These are phyloP conservation scores for Chrysogorgia sp. DNA, from an alignment of 92 coral and sea anemone species.

Conservation along the genomic window DNA sequence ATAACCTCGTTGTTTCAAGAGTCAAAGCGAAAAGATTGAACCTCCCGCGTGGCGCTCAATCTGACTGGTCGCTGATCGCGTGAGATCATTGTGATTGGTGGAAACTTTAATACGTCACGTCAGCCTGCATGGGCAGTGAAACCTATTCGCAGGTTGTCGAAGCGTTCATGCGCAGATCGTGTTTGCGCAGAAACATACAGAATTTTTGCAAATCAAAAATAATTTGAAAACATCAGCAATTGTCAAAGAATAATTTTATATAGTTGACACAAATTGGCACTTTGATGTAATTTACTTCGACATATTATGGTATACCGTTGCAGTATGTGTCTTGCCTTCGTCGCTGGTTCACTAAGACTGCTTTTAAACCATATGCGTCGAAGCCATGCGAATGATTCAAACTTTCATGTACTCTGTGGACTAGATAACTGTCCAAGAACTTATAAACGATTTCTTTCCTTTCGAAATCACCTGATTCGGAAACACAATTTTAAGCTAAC, in stretches of 20 bases:
- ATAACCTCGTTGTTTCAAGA: too few species aligned
- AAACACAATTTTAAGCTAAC: constrained; percentile 51
- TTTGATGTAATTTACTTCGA: not conserved
- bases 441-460: constrained; percentile 54
- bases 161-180: too few species aligned
- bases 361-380: constrained; percentile 56
- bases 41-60: too few species aligned
- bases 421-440: constrained; percentile 65
- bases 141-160: too few species aligned
- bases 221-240: not conserved
- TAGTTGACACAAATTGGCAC: not conserved
- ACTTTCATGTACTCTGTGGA: constrained; percentile 67
- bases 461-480: constrained; percentile 64
- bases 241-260: not conserved
- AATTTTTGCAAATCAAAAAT: too few species aligned
- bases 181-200: too few species aligned
- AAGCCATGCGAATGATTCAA: constrained; percentile 57
- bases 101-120: too few species aligned
- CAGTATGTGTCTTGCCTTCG: constrained; percentile 54
- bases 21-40: too few species aligned
- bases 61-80: too few species aligned
- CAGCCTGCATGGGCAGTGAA: too few species aligned
- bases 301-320: constrained; percentile 48
- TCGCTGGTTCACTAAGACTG: constrained; percentile 38
- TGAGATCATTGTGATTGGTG: too few species aligned